A percentile compares a stretch with the other conserved stretches of the same genome.
These are phyloP conservation scores for Athetis lepigone DNA, from an alignment of 2,888 invertebrate genomes.

Conservation along the genomic window DNA sequence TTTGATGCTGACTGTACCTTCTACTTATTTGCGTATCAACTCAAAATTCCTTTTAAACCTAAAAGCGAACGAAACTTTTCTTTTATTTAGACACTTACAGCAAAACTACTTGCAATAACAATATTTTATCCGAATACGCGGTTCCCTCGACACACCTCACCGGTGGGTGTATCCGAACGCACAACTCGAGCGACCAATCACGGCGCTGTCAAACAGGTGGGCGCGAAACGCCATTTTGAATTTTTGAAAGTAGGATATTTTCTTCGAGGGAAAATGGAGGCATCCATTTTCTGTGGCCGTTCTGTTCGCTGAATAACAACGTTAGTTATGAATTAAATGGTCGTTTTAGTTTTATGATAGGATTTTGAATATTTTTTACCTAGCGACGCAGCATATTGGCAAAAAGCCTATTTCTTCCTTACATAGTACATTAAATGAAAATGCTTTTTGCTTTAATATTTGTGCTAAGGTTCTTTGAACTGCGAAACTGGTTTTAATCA, in stretches of 20 bases:
- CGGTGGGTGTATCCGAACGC: conserved; percentile 70
- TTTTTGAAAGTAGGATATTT: conserved; percentile 52
- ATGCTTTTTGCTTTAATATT: too few relatives aligned
- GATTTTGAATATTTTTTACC: too few relatives aligned
- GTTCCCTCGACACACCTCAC: conserved; percentile 45
- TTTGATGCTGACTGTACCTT: too few relatives aligned
- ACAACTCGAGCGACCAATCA: conserved; percentile 49
- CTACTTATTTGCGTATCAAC: too few relatives aligned
- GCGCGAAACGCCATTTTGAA: conserved; percentile 62
- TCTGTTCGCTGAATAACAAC: conserved; percentile 11
- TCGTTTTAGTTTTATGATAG: background rate
- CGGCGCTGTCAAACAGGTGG: conserved; percentile 59
- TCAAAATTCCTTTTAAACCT: too few relatives aligned
- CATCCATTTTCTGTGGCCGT: conserved; percentile 10
- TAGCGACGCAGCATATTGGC: too few relatives aligned
- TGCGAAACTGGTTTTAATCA: too few relatives aligned
- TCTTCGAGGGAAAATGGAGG: conserved; percentile 16
- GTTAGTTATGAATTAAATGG: conserved; percentile 5
- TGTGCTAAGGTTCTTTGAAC: too few relatives aligned
- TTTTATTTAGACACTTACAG: background rate
- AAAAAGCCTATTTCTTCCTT: too few relatives aligned
- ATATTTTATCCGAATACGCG: conserved; percentile 24
- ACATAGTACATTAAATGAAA: too few relatives aligned
- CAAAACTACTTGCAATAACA: conserved; percentile 10
- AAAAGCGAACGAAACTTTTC: background rate